phyloP scores from a whole-genome alignment of 2,888 invertebrate species.

The Callyntrura sp. region DNA sequence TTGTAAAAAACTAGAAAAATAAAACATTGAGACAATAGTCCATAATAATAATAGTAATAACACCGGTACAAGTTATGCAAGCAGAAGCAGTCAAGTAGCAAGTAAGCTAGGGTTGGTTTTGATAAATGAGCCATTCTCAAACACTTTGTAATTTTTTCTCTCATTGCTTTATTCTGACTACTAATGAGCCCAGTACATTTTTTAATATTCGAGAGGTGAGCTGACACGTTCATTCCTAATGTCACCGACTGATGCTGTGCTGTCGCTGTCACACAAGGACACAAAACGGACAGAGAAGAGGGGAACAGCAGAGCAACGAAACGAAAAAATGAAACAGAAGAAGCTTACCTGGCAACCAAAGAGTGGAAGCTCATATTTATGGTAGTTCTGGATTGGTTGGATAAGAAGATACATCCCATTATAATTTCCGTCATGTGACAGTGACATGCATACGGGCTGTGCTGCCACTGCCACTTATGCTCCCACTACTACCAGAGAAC shows the following conservation, averaged over 20 bases:
- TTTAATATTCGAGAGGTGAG: constrained; percentile 10
- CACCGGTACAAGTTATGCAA: neutral
- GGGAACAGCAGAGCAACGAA: neutral
- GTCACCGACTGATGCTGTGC: constrained; percentile 10
- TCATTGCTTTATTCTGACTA: constrained; percentile 41
- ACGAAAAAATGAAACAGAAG: constrained; percentile 17
- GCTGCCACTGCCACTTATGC: neutral
- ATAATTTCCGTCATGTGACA: constrained; percentile 66
- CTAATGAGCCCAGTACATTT: constrained; percentile 33
- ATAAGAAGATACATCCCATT: constrained; percentile 66
- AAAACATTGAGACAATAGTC: neutral
- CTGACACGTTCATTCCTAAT: constrained; percentile 25
- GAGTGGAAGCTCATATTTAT: too few relatives aligned
- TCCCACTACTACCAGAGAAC: neutral
- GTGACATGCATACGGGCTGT: constrained; percentile 19
- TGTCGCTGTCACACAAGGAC: constrained; percentile 6
- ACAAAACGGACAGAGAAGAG: neutral
- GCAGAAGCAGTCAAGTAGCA: neutral
- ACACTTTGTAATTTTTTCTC: constrained; percentile 19
- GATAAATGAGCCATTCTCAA: neutral
- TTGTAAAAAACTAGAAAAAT: neutral
- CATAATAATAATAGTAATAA: constrained; percentile 58
- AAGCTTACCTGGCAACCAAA: constrained; percentile 13
- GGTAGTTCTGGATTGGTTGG: neutral
- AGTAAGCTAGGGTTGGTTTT: too few relatives aligned